phyloP scores from a whole-genome alignment of 64 coral and sea anemone genomes.

The Dendrophyllia cribrosa region DNA sequence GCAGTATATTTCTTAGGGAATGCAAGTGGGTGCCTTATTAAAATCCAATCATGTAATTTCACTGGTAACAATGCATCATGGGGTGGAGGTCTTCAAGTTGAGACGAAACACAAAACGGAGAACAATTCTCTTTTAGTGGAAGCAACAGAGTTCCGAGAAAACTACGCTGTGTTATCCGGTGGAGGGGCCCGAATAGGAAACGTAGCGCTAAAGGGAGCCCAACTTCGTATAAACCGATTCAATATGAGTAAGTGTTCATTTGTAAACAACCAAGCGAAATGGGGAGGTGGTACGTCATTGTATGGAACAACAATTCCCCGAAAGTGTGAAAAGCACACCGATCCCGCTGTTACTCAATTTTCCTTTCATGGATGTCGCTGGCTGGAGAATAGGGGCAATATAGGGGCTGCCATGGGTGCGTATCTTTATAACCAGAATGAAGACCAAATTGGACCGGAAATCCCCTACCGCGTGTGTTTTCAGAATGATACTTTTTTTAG shows the following conservation, averaged over 20 bases:
- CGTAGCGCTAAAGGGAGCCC: background rate
- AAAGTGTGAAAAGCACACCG: background rate
- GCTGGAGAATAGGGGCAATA: slow-evolving; percentile 58
- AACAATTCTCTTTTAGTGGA: slow-evolving; percentile 52
- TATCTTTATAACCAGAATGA: slow-evolving; percentile 75
- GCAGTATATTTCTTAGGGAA: slow-evolving; percentile 65
- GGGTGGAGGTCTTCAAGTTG: slow-evolving; percentile 82
- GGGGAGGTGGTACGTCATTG: slow-evolving; percentile 76
- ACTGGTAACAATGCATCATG: slow-evolving; percentile 60
- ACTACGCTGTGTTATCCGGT: slow-evolving; percentile 68
- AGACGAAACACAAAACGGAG: slow-evolving; percentile 20
- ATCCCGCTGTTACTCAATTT: slow-evolving; percentile 25
- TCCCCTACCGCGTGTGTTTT: slow-evolving; percentile 69
- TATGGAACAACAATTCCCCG: slow-evolving; percentile 68
- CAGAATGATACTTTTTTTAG: slow-evolving; percentile 50
- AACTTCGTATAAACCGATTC: slow-evolving; percentile 6
- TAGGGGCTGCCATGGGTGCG: slow-evolving; percentile 70
- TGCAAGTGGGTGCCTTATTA: slow-evolving; percentile 48
- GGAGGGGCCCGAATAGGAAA: slow-evolving; percentile 76
- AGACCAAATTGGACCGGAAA: slow-evolving; percentile 74
- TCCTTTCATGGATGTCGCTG: slow-evolving; percentile 40
- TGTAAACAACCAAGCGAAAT: slow-evolving; percentile 33
- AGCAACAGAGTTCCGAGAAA: slow-evolving; percentile 54
- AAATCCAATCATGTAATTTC: slow-evolving; percentile 74
- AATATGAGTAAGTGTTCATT: slow-evolving; percentile 47